These are phyloP conservation scores for Ophion costatus DNA, from an alignment of 2,888 invertebrate species.

Conservation along the genomic window DNA sequence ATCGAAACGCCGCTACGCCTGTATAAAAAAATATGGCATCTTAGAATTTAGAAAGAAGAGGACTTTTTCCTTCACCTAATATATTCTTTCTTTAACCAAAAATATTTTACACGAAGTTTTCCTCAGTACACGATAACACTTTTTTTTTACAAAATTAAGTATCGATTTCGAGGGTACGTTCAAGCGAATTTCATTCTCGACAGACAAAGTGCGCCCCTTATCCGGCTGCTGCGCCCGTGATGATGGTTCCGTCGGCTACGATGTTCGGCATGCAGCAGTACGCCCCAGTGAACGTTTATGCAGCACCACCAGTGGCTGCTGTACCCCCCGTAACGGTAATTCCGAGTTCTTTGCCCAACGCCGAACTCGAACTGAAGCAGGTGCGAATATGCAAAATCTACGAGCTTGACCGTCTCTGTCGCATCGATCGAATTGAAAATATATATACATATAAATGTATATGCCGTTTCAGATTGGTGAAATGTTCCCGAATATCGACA, in stretches of 20 bases:
- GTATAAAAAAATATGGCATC: not conserved
- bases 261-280: constrained; percentile 80
- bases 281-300: constrained; percentile 84
- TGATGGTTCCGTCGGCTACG: constrained; percentile 88
- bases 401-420: not conserved
- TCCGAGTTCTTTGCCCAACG: constrained; percentile 82
- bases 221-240: constrained; percentile 86
- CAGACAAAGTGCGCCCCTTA: constrained; percentile 82
- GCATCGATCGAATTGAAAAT: too few relatives aligned
- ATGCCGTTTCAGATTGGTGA: constrained; percentile 90
- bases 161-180: too few relatives aligned
- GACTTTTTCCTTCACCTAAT: not conserved
- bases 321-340: constrained; percentile 77
- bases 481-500: constrained; percentile 98
- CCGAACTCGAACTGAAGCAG: constrained; percentile 88
- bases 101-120: not conserved
- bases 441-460: too few relatives aligned
- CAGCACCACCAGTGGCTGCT: constrained; percentile 81
- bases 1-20: too few relatives aligned
- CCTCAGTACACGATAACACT: not conserved
- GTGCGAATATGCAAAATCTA: constrained; percentile 78
- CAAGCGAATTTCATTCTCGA: constrained; percentile 34
- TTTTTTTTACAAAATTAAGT: too few relatives aligned
- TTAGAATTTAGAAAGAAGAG: not conserved
- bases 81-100: not conserved